Evolutionary conservation across 2,113 vertebrate species (phyloP), one percentile per base, ranked within the genome.

Genomic region (Epinephelus fuscoguttatus): DNA sequence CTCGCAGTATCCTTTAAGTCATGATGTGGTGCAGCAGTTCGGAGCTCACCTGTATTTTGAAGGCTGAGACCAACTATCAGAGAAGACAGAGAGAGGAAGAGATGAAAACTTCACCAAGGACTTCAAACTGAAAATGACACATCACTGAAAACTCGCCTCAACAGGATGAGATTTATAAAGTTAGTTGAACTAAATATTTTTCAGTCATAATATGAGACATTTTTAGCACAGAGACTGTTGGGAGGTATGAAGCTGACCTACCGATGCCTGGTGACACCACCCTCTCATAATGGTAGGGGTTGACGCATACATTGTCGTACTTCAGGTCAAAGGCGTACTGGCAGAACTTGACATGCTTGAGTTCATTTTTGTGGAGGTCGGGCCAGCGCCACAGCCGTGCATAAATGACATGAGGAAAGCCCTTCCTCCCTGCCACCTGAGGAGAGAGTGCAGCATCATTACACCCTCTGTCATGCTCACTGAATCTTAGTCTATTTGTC

Each of bases 261-360:
- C 95, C 94, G 19, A 95, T 95, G 84, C 94, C 94, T 0, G 93
- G 94, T 2, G 95, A 95, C 33, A 95, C 95, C 82, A 96, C 95
- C 9, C 96, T 93, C 92, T 96, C 95, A 17, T 96, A 96, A 88
- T 96, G 95, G 89, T 96, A 96, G 1, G 96, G 89, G 77, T 91
- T 91, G 57, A 90, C 91, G 1, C 91, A 92, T 57, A 92, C 91
- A 3, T 84, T 92, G 92, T 96, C 96, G 12, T 96, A 95, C 70
- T 97, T 97, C 75, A 96, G 94, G 93, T 97, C 96, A 15, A 97
- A 97, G 86, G 96, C 94, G 6, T 93, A 96, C 7, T 94, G 96
- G 88, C 96, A 97, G 93, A 96, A 97, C 70, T 95, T 94, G 55
- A 93, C 94, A 17, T 96, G 96, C 67, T 96, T 96, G 3, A 97